Base-by-base conservation (phyloP, 2,888 invertebrate genomes). In the Rhamphomyia laevipes region DNA sequence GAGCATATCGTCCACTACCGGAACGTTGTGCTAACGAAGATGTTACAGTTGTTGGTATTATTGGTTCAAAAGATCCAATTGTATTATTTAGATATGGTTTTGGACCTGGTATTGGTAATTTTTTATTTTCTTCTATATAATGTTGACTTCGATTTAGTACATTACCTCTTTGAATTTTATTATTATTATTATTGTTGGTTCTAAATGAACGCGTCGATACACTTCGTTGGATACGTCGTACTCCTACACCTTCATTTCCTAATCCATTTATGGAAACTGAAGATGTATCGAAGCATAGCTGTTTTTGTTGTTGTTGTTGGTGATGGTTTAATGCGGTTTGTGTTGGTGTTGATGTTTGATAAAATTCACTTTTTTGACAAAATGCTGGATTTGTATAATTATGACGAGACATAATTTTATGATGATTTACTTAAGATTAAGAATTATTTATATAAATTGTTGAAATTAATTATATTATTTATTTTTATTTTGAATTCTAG, bases 361-460 rank as follows among this genome's bases (percentile, higher is more conserved):
- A 74, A 56, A 74, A 80, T 61, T 87, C 86, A 63, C 86, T 86
- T 68, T 84, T 81, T 27, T 82, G 79, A 63, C 84, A 85, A 63
- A 87, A 87, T 0, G 86, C 86, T 47, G 86, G 86, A 63, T 87
- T 87, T 7, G 82, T 81, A 60, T 87, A 87, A 59, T 82, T 70
- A 51, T 71, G 70, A 48, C 63, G 62, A 21, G 70, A 35, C 35
- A 35, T 35, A 5, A 5, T 35, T 35, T 9, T 27, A 21, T n/a
- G n/a, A n/a, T n/a, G n/a, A n/a, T n/a, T n/a, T n/a, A n/a, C n/a
- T n/a, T n/a, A n/a, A n/a, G n/a, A n/a, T n/a, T n/a, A n/a, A n/a
- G n/a, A n/a, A n/a, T n/a, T n/a, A n/a, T n/a, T n/a, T n/a, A n/a
- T n/a, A n/a, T n/a, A n/a, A n/a, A n/a, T n/a, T n/a, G n/a, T n/a